Conservation (phyloP, 2,888 invertebrate genomes). For the Rhagium mordax region DNA sequence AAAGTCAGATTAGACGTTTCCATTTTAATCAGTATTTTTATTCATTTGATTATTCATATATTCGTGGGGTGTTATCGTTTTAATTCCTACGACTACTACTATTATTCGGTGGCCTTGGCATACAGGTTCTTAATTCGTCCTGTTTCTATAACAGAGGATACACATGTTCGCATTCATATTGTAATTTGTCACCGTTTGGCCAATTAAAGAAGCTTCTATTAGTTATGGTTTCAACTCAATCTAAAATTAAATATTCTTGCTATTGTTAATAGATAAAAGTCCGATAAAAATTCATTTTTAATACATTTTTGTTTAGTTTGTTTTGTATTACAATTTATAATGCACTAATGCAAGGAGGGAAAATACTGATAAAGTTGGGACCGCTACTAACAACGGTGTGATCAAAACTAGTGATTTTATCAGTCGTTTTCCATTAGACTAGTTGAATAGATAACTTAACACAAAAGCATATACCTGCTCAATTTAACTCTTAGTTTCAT, state of each 20-base stretch:
- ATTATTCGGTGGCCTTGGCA: background rate
- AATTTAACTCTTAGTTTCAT: too few relatives aligned
- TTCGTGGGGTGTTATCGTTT: background rate
- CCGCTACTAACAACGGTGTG: too few relatives aligned
- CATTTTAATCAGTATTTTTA: constrained; percentile 1
- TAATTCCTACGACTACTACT: background rate
- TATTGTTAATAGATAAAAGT: background rate
- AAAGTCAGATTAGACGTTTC: constrained; percentile 3
- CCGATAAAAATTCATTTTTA: too few relatives aligned
- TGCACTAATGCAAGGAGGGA: too few relatives aligned
- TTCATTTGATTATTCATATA: background rate
- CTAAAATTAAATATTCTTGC: too few relatives aligned
- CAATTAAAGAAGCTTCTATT: background rate
- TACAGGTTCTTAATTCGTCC: background rate
- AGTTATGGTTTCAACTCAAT: background rate
- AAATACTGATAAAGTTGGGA: too few relatives aligned
- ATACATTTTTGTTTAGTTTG: too few relatives aligned
- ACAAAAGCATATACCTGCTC: too few relatives aligned
- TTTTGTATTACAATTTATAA: too few relatives aligned
- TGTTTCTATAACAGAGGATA: background rate
- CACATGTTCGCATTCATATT: background rate
- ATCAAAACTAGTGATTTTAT: too few relatives aligned
- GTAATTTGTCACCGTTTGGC: background rate
- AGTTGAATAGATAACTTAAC: too few relatives aligned
- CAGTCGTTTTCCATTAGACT: too few relatives aligned